Conservation (phyloP, 2,797 vertebrate species). For the Pempheris klunzingeri region DNA sequence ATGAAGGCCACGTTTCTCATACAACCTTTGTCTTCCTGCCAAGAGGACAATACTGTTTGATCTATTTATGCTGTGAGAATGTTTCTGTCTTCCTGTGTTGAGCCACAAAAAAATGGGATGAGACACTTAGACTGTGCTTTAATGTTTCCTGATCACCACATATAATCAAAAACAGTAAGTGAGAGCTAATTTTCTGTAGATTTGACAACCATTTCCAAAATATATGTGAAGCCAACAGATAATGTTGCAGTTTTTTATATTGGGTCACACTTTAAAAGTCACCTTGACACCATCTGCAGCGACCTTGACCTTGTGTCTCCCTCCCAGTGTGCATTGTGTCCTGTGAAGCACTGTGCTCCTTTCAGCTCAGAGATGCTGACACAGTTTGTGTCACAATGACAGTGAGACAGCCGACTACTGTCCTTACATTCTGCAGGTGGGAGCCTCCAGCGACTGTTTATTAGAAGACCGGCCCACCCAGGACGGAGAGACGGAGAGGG, state of each 20-base stretch:
- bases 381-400: slow-evolving; percentile 32
- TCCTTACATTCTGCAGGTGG: slow-evolving; percentile 38
- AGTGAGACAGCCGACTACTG: slow-evolving; percentile 29
- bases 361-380: slow-evolving; percentile 31
- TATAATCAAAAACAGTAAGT: not conserved
- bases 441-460: slow-evolving; percentile 60
- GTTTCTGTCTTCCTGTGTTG: too few relatives aligned
- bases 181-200: too few relatives aligned
- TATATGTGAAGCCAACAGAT: not conserved
- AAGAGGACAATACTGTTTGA: too few relatives aligned
- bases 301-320: slow-evolving; percentile 57
- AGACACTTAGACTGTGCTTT: not conserved
- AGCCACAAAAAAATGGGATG: too few relatives aligned
- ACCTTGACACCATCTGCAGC: slow-evolving; percentile 1
- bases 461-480: slow-evolving; percentile 59
- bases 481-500: slow-evolving; percentile 36
- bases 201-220: not conserved
- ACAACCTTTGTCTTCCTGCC: too few relatives aligned
- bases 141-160: not conserved
- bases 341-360: not conserved
- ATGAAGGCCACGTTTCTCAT: too few relatives aligned
- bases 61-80: too few relatives aligned
- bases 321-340: slow-evolving; percentile 28
- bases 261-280: not conserved
- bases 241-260: not conserved